These are phyloP conservation scores for Xiphophorus hellerii DNA, from an alignment of 2,113 vertebrate genomes.

Conservation along the genomic window DNA sequence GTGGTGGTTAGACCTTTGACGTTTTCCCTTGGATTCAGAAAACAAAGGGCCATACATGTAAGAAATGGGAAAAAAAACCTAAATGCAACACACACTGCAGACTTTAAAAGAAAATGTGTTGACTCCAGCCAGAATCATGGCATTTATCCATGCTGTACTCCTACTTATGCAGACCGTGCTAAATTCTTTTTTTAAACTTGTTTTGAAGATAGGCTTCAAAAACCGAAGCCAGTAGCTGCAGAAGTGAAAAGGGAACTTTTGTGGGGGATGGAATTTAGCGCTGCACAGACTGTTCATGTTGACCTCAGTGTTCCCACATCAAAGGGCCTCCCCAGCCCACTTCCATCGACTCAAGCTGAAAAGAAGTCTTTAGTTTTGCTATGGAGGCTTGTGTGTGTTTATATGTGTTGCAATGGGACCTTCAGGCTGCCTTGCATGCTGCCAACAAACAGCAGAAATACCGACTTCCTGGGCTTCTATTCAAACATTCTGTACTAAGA, in stretches of 20 bases:
- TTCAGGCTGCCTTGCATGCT: slow-evolving; percentile 68
- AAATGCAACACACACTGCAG: slow-evolving; percentile 55
- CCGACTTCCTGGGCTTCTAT: slow-evolving; percentile 50
- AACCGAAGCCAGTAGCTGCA: slow-evolving; percentile 59
- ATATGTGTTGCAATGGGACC: slow-evolving; percentile 60
- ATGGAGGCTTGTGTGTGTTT: slow-evolving; percentile 60
- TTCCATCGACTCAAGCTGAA: slow-evolving; percentile 69
- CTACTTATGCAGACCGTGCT: slow-evolving; percentile 61
- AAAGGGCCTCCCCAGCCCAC: slow-evolving; percentile 77
- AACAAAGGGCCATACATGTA: slow-evolving; percentile 74
- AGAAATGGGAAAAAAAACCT: background rate
- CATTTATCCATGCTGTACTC: slow-evolving; percentile 63
- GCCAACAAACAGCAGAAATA: slow-evolving; percentile 61
- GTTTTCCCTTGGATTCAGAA: slow-evolving; percentile 73
- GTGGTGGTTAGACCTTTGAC: slow-evolving; percentile 85
- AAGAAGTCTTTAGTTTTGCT: slow-evolving; percentile 72
- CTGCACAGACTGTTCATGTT: slow-evolving; percentile 78
- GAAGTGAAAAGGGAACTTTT: slow-evolving; percentile 74
- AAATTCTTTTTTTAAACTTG: slow-evolving; percentile 57
- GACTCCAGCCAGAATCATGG: slow-evolving; percentile 56
- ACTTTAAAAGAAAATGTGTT: slow-evolving; percentile 43
- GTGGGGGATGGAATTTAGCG: slow-evolving; percentile 81
- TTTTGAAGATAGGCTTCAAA: slow-evolving; percentile 69
- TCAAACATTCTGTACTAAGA: slow-evolving; percentile 45
- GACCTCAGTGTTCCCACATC: slow-evolving; percentile 81